These are phyloP conservation scores for Agelas oroides DNA, from an alignment of 37 sponge, comb jelly and placozoan genomes.

Conservation along the genomic window DNA sequence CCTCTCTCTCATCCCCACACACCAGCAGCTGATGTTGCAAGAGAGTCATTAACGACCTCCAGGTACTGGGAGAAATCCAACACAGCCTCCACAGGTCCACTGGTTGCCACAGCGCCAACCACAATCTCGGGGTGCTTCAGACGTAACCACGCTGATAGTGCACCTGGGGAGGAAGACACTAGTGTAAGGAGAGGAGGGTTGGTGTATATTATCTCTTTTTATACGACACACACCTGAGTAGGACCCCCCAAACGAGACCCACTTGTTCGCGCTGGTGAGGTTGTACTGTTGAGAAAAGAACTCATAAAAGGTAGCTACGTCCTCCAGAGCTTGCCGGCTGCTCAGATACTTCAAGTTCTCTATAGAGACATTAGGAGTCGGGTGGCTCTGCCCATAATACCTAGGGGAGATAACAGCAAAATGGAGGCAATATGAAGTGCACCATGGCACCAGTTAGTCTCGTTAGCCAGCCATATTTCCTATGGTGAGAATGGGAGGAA, in stretches of 20 bases:
- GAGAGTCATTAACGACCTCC: slow-evolving; percentile 81
- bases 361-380: slow-evolving; percentile 51
- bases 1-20: slow-evolving; percentile 12
- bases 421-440: too few relatives aligned
- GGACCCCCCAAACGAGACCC: slow-evolving; percentile 80
- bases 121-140: slow-evolving; percentile 77
- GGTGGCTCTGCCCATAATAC: slow-evolving; percentile 91
- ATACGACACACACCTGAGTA: slow-evolving; percentile 1
- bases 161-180: slow-evolving; percentile 33
- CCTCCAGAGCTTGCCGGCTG: slow-evolving; percentile 90
- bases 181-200: neutral
- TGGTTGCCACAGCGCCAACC: slow-evolving; percentile 83
- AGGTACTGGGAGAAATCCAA: slow-evolving; percentile 80
- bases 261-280: slow-evolving; percentile 57
- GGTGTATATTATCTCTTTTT: too few relatives aligned
- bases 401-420: too few relatives aligned
- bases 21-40: slow-evolving; percentile 25
- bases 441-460: too few relatives aligned
- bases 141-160: slow-evolving; percentile 86
- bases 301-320: slow-evolving; percentile 68
- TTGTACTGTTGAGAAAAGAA: slow-evolving; percentile 46
- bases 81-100: slow-evolving; percentile 81
- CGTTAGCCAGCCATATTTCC: too few relatives aligned
- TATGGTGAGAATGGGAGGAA: too few relatives aligned
- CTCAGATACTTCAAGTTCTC: slow-evolving; percentile 71